Percentiles rank a stretch among this genome's conserved stretches.
Evolutionary conservation across 2,113 vertebrate species (phyloP).

Genomic region (Chamaea fasciata): DNA sequence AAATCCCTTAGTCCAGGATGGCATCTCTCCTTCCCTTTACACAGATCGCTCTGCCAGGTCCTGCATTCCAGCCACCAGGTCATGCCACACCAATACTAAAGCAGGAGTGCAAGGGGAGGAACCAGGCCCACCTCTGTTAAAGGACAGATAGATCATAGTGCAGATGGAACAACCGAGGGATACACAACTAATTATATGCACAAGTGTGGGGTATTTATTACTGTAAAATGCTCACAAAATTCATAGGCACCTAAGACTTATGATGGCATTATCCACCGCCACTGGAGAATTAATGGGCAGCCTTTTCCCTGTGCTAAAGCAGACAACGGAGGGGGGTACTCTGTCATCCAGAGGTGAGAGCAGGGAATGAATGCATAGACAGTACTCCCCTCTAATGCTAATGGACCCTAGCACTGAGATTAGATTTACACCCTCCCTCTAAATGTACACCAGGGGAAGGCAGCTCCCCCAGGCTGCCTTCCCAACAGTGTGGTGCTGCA

Average conservation of each 20-base stretch:
- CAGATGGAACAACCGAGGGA: background rate
- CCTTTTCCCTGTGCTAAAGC: slow-evolving; percentile 28
- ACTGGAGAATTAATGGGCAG: slow-evolving; percentile 53
- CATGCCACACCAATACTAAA: background rate
- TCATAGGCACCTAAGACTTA: slow-evolving; percentile 54
- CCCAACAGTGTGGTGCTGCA: background rate
- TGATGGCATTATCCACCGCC: slow-evolving; percentile 27
- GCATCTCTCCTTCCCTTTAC: background rate
- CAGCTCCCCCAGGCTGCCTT: slow-evolving; percentile 40
- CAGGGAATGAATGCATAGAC: slow-evolving; percentile 51
- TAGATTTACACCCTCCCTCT: slow-evolving; percentile 68
- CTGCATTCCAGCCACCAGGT: background rate
- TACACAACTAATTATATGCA: slow-evolving; percentile 48
- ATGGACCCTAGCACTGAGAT: slow-evolving; percentile 67
- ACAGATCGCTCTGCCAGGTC: background rate
- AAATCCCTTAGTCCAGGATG: background rate
- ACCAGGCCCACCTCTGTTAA: background rate
- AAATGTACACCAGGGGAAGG: slow-evolving; percentile 36
- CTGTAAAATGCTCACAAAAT: slow-evolving; percentile 43
- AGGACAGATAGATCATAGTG: background rate
- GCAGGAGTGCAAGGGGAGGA: background rate
- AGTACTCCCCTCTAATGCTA: slow-evolving; percentile 65
- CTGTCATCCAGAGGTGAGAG: slow-evolving; percentile 63
- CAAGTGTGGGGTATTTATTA: slow-evolving; percentile 52
- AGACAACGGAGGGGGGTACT: slow-evolving; percentile 50